Conservation (phyloP, 1,140 invertebrate genomes). For the Anagrus nilaparvatae region DNA sequence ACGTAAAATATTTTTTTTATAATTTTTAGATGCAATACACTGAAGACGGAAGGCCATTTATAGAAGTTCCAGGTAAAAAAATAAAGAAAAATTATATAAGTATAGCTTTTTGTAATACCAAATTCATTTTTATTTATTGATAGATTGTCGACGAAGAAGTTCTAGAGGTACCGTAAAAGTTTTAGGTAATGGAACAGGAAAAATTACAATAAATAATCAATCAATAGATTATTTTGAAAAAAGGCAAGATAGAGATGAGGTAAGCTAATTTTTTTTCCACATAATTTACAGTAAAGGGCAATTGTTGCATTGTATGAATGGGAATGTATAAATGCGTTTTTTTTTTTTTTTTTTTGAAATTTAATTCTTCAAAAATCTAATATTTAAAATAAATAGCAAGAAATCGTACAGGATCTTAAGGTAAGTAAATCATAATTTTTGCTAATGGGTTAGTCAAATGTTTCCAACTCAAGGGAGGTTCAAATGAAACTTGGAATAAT, state of each 20-base stretch:
- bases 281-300: too few relatives aligned
- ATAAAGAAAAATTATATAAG: neutral
- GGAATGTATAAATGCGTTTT: too few relatives aligned
- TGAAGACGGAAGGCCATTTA: constrained; percentile 9
- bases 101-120: constrained; percentile 4
- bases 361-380: too few relatives aligned
- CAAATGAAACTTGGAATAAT: too few relatives aligned
- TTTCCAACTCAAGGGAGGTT: too few relatives aligned
- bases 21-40: constrained; percentile 11
- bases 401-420: too few relatives aligned
- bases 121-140: constrained; percentile 19
- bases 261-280: constrained; percentile 39
- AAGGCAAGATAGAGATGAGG: constrained; percentile 64
- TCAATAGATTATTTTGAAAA: constrained; percentile 59
- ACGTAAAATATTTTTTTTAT: constrained; percentile 7
- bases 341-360: too few relatives aligned
- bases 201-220: constrained; percentile 71
- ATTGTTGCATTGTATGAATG: too few relatives aligned
- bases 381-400: too few relatives aligned
- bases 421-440: too few relatives aligned
- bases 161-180: constrained; percentile 58
- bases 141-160: constrained; percentile 64
- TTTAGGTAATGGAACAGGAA: constrained; percentile 66
- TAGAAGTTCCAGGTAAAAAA: constrained; percentile 15
- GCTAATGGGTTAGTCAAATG: too few relatives aligned